Percentiles rank a stretch among this genome's conserved stretches.
Conservation (phyloP, 2,888 invertebrate genomes). For the Polietes domitor region DNA sequence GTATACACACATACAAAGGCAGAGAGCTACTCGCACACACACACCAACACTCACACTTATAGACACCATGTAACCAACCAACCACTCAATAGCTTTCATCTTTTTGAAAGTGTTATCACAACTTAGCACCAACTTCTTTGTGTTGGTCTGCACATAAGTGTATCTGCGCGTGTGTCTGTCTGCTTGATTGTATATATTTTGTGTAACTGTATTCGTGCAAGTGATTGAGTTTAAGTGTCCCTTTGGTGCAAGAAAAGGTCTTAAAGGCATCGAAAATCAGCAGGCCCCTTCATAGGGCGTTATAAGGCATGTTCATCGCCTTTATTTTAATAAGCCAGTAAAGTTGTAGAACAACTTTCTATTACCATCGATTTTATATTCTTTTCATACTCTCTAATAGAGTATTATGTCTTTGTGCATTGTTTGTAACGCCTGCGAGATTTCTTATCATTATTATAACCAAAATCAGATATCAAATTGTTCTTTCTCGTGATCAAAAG, state of each 20-base stretch:
- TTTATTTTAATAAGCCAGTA: too few relatives aligned
- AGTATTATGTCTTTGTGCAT: too few relatives aligned
- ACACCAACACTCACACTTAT: background rate
- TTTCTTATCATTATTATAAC: too few relatives aligned
- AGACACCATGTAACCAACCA: background rate
- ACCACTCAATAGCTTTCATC: background rate
- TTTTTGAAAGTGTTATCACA: constrained; percentile 1
- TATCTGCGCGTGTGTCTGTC: background rate
- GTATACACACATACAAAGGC: background rate
- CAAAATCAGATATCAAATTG: too few relatives aligned
- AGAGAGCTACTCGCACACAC: background rate
- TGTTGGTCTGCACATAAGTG: background rate
- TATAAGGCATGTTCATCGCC: too few relatives aligned
- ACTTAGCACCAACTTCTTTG: background rate
- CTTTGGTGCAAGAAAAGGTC: background rate
- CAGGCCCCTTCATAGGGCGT: too few relatives aligned
- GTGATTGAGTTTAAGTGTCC: background rate
- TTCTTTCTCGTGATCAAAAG: too few relatives aligned
- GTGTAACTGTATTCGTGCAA: background rate
- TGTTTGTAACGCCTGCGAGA: too few relatives aligned
- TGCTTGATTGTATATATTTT: background rate
- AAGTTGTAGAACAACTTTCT: too few relatives aligned
- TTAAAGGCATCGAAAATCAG: too few relatives aligned
- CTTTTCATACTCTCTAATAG: too few relatives aligned
- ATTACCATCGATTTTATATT: too few relatives aligned